Evolutionary conservation across 2,888 invertebrate genomes (phyloP).

Genomic region (Erebia aethiops): DNA sequence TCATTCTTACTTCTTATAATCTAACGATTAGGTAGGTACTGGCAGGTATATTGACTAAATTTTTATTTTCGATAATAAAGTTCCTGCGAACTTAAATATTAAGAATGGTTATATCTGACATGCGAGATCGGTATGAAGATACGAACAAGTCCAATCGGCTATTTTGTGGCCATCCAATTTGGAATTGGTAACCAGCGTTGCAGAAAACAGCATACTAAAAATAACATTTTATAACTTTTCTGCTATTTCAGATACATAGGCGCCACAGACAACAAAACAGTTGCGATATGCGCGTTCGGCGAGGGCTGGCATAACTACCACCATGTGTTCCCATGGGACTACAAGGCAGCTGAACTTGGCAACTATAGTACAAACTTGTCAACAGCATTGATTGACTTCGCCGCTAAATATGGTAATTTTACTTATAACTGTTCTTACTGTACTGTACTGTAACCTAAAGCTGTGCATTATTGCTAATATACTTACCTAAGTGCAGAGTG

Average conservation of each 20-base stretch:
- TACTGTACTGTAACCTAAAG: too few relatives aligned
- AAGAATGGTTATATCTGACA: too few relatives aligned
- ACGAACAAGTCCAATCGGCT: too few relatives aligned
- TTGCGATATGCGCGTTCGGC: constrained; percentile 86
- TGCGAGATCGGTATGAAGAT: too few relatives aligned
- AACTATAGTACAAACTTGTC: constrained; percentile 85
- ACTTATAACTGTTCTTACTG: not conserved
- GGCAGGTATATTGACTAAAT: too few relatives aligned
- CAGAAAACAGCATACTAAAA: not conserved
- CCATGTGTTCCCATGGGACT: constrained; percentile 93
- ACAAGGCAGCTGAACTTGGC: constrained; percentile 89
- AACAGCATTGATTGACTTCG: constrained; percentile 85
- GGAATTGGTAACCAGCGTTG: not conserved
- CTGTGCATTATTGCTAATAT: too few relatives aligned
- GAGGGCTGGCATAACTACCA: constrained; percentile 96
- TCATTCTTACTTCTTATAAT: too few relatives aligned
- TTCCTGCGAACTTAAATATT: too few relatives aligned
- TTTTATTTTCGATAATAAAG: too few relatives aligned
- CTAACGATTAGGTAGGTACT: too few relatives aligned
- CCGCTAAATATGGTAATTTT: constrained; percentile 85
- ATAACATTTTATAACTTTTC: not conserved
- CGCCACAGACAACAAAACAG: constrained; percentile 86
- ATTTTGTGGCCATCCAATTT: too few relatives aligned
- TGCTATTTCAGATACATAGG: constrained; percentile 81
- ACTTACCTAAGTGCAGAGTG: too few relatives aligned